A percentile compares a stretch with the other conserved stretches of the same genome.
These are phyloP conservation scores for Hemaris fuciformis DNA, from an alignment of 2,888 invertebrate species.

Conservation along the genomic window DNA sequence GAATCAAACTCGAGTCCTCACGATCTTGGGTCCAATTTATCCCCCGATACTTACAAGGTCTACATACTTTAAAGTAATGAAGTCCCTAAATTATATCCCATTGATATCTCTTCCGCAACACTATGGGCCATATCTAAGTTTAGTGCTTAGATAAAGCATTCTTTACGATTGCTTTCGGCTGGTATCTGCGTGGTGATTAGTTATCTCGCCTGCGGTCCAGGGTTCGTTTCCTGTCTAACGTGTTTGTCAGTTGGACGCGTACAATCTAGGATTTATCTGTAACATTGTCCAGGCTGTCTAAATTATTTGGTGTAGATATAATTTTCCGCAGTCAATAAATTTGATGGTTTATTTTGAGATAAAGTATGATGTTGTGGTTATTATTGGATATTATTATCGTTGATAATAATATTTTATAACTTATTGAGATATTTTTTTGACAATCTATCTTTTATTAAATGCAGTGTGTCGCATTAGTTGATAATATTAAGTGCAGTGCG, in stretches of 20 bases:
- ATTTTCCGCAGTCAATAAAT: no score
- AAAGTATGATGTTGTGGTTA: no score
- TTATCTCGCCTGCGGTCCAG: constrained; percentile 29
- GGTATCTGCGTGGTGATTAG: constrained; percentile 13
- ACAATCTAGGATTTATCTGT: not conserved
- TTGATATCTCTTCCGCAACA: not conserved
- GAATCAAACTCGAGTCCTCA: not conserved
- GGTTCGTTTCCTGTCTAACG: constrained; percentile 34
- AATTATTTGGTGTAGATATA: not conserved
- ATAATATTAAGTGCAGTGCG: no score
- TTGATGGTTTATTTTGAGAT: no score
- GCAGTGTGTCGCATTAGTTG: no score
- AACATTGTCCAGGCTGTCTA: not conserved
- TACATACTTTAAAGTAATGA: not conserved
- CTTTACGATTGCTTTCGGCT: constrained; percentile 15
- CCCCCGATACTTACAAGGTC: no score
- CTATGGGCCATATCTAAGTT: not conserved
- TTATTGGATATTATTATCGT: no score
- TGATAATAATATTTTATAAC: no score
- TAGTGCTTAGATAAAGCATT: not conserved
- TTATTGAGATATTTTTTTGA: no score
- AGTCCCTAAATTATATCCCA: not conserved
- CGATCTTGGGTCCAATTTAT: no score
- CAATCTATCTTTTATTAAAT: no score
- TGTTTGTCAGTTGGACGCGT: constrained; percentile 8